Percentiles rank a stretch among this genome's conserved stretches.
Conservation (phyloP, 1,140 invertebrate genomes). For the Macrostomum lignano region DNA sequence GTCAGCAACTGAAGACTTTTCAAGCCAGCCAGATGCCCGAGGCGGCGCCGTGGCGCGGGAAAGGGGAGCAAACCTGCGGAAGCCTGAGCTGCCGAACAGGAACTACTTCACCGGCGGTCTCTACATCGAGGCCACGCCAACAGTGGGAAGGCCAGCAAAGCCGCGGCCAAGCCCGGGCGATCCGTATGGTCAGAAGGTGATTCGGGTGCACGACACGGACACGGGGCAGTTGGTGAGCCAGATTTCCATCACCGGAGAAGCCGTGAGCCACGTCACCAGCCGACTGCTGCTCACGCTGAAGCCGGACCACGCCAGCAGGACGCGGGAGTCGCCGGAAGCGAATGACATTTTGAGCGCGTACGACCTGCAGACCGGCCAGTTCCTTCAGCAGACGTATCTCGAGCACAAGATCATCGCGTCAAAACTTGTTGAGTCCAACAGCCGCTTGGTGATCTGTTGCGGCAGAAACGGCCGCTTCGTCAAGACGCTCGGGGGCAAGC, state of each 20-base stretch:
- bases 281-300: neutral
- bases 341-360: constrained; percentile 1
- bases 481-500: neutral
- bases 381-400: neutral
- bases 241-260: constrained; percentile 1
- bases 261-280: neutral
- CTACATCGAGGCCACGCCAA: too few relatives aligned
- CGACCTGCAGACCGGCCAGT: neutral
- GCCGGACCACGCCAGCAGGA: neutral
- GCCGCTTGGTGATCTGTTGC: neutral
- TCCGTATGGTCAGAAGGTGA: constrained; percentile 1
- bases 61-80: too few relatives aligned
- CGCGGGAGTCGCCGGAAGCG: neutral
- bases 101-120: neutral
- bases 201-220: neutral
- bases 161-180: too few relatives aligned
- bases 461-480: neutral
- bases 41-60: too few relatives aligned
- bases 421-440: neutral
- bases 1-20: too few relatives aligned
- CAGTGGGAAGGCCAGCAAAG: neutral
- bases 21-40: too few relatives aligned
- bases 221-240: neutral
- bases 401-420: neutral
- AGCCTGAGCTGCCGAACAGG: neutral